Evolutionary conservation across 2,797 vertebrate species (phyloP).

Genomic region (Pristis pectinata): DNA sequence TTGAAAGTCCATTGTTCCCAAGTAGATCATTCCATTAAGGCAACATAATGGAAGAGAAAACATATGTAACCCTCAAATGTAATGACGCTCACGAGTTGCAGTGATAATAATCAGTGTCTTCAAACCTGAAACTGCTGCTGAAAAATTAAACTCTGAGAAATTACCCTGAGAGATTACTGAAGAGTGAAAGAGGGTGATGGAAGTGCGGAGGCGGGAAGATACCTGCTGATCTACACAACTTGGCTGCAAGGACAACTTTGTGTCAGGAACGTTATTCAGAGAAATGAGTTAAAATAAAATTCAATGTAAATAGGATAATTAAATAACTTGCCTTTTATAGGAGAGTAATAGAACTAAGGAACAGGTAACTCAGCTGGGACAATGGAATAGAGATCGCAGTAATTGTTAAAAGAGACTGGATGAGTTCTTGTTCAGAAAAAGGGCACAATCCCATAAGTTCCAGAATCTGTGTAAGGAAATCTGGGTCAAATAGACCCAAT

Average conservation of each 20-base stretch:
- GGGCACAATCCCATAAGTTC: not conserved
- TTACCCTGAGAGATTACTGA: not conserved
- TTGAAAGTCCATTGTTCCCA: too few species aligned
- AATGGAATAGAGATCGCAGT: not conserved
- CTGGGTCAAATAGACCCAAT: not conserved
- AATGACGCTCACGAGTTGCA: not conserved
- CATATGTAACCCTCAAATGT: not conserved
- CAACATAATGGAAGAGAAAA: not conserved
- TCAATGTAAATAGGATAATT: not conserved
- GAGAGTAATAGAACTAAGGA: not conserved
- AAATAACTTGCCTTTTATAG: not conserved
- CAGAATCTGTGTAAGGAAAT: not conserved
- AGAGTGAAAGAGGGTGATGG: not conserved
- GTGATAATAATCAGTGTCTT: not conserved
- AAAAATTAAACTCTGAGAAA: not conserved
- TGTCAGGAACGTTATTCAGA: not conserved
- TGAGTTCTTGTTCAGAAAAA: not conserved
- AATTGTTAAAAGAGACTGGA: too few species aligned
- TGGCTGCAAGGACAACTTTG: not conserved
- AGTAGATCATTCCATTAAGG: not conserved
- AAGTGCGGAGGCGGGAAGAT: not conserved
- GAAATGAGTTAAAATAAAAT: not conserved
- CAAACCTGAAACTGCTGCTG: not conserved
- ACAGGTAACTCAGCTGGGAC: not conserved
- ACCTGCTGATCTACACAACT: not conserved